Evolutionary conservation across 2,888 invertebrate species (phyloP).

Genomic region (Leucophenga montana): DNA sequence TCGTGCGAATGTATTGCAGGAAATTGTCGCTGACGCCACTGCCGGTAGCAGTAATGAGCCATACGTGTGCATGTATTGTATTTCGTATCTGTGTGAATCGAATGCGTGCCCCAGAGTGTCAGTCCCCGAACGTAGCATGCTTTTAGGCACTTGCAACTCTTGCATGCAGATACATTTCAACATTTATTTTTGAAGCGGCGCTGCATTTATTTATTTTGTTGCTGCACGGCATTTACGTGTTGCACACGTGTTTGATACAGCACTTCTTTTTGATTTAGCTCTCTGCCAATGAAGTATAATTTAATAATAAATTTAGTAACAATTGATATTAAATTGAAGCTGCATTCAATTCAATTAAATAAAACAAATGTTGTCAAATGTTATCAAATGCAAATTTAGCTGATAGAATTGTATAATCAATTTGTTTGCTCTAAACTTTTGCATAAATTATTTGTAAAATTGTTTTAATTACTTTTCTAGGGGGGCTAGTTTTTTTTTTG

Average conservation of each 20-base stretch:
- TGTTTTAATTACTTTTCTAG: conserved; percentile 51
- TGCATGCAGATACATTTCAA: not conserved
- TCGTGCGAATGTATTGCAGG: conserved; percentile 35
- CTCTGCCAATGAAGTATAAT: too few species aligned
- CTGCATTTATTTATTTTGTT: conserved; percentile 45
- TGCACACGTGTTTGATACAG: not conserved
- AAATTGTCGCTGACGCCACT: conserved; percentile 45
- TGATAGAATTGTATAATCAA: conserved; percentile 57
- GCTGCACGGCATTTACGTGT: conserved; percentile 23
- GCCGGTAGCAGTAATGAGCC: conserved; percentile 30
- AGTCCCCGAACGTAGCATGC: not conserved
- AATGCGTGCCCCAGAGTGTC: not conserved
- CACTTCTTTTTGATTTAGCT: too few species aligned
- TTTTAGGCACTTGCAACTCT: conserved; percentile 6
- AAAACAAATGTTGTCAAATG: conserved; percentile 16
- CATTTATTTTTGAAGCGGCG: conserved; percentile 2
- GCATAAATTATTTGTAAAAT: conserved; percentile 19
- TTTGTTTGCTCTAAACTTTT: conserved; percentile 62
- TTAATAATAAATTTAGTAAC: too few species aligned
- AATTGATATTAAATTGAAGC: too few species aligned
- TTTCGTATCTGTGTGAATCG: conserved; percentile 8
- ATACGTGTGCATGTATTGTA: conserved; percentile 1
- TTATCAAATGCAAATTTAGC: conserved; percentile 32
- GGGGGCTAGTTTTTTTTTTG: too few species aligned
- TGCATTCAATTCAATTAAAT: not conserved